Evolutionary conservation across 2,888 invertebrate genomes (phyloP), one percentile per base, ranked within the genome.

Genomic region (Thyatira batis): DNA sequence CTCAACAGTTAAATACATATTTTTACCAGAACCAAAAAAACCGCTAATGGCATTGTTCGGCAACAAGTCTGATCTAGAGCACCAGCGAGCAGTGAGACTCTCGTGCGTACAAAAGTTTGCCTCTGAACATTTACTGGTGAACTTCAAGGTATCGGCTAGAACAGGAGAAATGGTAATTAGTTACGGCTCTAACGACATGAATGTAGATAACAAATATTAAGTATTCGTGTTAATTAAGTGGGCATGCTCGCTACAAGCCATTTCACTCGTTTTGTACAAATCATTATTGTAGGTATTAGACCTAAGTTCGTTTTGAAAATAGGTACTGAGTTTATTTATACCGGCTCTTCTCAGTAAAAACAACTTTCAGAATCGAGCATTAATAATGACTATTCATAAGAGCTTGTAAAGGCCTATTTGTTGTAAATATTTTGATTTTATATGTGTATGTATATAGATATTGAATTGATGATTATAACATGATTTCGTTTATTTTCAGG

Each of bases 1-100:
- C 60, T 82, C 87, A 0, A 87, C 87, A 56, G 90, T 94, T 0
- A 89, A 91, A 50, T 81, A 84, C 11, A 82, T 92, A 20, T 85
- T 84, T 45, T 82, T 87, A 23, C 59, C 70, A 11, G 87, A 93
- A 58, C 65, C 85, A 0, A 91, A 91, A 52, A 90, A 91, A 65
- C 94, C 94, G 0, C 67, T 93, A 21, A 87, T 94, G 82, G 94
- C 94, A 0, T 71, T 95, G 49, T 91, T 95, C 57, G 95, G 95
- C 8, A 95, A 95, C 69, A 95, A 95, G 82, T 94, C 95, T 59
- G 96, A 96, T 78, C 87, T 95, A 79, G 96, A 95, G 76, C 95
- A 95, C 73, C 95, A 95, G 71, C 89, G 95, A 63, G 93, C 94
- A 0, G 94, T 96, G 10, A 87, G 95, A 60, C 76, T 94, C 48